phyloP scores from a whole-genome alignment of 2,113 vertebrate species.

The Heptranchias perlo region DNA sequence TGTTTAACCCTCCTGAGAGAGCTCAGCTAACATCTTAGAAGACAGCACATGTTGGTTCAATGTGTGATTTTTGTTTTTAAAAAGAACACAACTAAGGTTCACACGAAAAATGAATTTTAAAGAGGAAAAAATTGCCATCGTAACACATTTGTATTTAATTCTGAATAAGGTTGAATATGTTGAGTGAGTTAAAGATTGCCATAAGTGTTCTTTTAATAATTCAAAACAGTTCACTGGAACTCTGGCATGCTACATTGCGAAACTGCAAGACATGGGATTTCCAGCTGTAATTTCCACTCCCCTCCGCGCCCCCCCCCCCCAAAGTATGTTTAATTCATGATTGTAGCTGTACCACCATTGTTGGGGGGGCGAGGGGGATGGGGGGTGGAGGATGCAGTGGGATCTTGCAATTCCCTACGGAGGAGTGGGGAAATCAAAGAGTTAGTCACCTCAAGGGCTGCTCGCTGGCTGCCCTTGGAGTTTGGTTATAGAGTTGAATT shows the following conservation, averaged over 20 bases:
- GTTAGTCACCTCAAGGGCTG: background rate
- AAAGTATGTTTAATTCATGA: background rate
- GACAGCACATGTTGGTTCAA: background rate
- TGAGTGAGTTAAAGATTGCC: background rate
- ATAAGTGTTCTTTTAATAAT: background rate
- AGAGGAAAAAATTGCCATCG: background rate
- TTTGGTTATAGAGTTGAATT: background rate
- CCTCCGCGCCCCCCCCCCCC: background rate
- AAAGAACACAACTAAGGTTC: background rate
- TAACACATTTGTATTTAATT: background rate
- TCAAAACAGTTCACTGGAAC: background rate
- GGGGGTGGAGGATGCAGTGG: background rate
- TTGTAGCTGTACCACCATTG: background rate
- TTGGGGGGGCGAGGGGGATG: background rate
- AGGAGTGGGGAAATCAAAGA: too few relatives aligned
- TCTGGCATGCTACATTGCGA: background rate
- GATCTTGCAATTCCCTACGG: background rate
- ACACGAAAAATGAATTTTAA: conserved; percentile 1
- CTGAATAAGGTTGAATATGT: background rate
- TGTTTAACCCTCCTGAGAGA: conserved; percentile 9
- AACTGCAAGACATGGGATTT: background rate
- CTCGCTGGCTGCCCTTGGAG: background rate
- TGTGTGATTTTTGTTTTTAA: conserved; percentile 11
- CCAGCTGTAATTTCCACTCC: background rate
- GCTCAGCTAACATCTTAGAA: background rate